Conservation (phyloP, 1,140 invertebrate genomes). For the Orchestia grillus region DNA sequence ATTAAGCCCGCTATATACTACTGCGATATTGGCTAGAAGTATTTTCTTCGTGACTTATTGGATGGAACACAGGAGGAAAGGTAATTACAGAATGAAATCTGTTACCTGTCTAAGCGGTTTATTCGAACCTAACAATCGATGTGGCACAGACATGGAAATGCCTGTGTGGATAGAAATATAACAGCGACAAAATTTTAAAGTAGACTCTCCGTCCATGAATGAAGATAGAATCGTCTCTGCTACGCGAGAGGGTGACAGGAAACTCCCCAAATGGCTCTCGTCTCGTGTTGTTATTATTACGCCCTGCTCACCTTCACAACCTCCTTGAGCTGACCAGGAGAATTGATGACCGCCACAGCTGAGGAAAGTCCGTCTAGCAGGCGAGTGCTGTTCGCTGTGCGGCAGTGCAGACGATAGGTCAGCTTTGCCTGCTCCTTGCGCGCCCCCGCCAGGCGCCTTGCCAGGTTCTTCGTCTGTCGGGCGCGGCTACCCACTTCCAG, state of each 20-base stretch:
- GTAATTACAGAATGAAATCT: too few relatives aligned
- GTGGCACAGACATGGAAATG: too few relatives aligned
- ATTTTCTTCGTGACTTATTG: too few relatives aligned
- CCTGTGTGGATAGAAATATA: too few relatives aligned
- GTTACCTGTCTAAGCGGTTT: too few relatives aligned
- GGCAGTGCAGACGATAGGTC: constrained; percentile 61
- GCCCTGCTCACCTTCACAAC: constrained; percentile 57
- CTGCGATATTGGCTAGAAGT: too few relatives aligned
- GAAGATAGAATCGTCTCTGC: too few relatives aligned
- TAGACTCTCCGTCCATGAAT: too few relatives aligned
- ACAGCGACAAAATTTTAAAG: too few relatives aligned
- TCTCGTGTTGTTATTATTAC: not conserved
- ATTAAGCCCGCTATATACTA: too few relatives aligned
- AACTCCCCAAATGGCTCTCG: not conserved
- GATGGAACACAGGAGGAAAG: too few relatives aligned
- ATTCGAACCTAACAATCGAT: too few relatives aligned
- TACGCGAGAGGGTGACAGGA: not conserved
- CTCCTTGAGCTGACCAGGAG: constrained; percentile 63
- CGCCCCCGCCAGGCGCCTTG: constrained; percentile 61
- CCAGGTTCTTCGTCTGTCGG: constrained; percentile 63
- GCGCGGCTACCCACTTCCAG: constrained; percentile 62
- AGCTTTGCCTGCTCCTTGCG: constrained; percentile 57
- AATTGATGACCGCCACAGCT: constrained; percentile 60
- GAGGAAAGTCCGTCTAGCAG: constrained; percentile 62
- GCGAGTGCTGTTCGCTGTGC: constrained; percentile 59